These are phyloP conservation scores for Regulus satrapa DNA, from an alignment of 2,113 vertebrate genomes.

Conservation along the genomic window DNA sequence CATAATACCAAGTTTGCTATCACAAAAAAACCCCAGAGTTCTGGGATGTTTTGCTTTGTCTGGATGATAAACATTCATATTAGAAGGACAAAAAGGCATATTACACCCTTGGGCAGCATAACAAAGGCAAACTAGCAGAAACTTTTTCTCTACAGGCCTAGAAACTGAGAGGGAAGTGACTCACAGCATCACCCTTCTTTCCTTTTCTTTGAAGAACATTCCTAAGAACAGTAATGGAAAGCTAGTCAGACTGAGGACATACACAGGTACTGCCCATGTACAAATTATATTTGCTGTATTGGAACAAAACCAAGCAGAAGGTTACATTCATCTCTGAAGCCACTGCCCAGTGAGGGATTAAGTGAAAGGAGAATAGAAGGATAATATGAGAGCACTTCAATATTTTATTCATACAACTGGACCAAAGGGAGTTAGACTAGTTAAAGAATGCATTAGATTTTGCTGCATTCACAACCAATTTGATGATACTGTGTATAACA, in stretches of 20 bases:
- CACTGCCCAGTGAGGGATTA: neutral
- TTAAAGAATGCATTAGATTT: neutral
- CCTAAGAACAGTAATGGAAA: neutral
- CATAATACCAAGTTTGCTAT: neutral
- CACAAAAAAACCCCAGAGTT: neutral
- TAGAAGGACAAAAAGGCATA: neutral
- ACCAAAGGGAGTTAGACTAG: neutral
- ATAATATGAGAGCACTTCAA: neutral
- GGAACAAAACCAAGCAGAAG: neutral
- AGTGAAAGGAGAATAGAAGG: neutral
- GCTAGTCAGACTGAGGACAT: neutral
- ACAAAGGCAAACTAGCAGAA: neutral
- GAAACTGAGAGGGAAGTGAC: neutral
- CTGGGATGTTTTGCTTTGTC: conserved; percentile 4
- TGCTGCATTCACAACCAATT: neutral
- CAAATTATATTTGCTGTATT: neutral
- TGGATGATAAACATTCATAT: conserved; percentile 6
- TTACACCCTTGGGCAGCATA: neutral
- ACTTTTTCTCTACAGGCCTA: neutral
- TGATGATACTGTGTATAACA: neutral
- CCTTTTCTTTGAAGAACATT: neutral
- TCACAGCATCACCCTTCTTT: neutral
- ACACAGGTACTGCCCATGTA: neutral
- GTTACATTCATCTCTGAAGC: neutral
- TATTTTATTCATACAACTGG: neutral